Conservation (phyloP, 2,797 vertebrate genomes). For the Schizopygopsis malacanthus region DNA sequence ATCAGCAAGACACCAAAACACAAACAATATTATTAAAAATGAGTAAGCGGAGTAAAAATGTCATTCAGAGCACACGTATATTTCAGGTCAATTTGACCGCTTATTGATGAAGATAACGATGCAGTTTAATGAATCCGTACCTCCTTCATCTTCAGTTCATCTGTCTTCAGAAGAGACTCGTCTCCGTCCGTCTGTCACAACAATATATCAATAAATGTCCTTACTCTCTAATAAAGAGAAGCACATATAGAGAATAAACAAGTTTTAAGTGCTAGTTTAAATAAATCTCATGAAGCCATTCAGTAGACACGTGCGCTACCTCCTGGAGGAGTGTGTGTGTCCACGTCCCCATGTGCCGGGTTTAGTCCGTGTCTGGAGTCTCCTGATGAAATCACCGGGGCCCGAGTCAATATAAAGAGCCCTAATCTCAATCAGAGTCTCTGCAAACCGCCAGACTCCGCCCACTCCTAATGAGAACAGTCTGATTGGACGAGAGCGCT, state of each 20-base stretch:
- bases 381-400: neutral
- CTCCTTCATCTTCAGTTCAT: constrained; percentile 14
- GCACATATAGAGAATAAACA: neutral
- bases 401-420: neutral
- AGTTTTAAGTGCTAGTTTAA: neutral
- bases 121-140: neutral
- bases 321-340: constrained; percentile 44
- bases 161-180: neutral
- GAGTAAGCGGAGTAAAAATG: neutral
- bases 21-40: neutral
- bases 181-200: neutral
- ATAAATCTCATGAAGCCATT: neutral
- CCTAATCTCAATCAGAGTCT: neutral
- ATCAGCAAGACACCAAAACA: neutral
- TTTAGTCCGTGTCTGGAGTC: neutral
- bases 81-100: neutral
- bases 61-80: neutral
- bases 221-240: neutral
- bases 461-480: constrained; percentile 27
- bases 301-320: constrained; percentile 15
- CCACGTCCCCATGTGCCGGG: constrained; percentile 35
- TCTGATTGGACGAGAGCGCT: constrained; percentile 21
- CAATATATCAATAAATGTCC: neutral
- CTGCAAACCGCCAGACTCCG: neutral
- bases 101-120: neutral